These are phyloP conservation scores for chimpanzee (Pan troglodytes) DNA, from an alignment of 2,113 vertebrate genomes.

Conservation along the genomic window DNA sequence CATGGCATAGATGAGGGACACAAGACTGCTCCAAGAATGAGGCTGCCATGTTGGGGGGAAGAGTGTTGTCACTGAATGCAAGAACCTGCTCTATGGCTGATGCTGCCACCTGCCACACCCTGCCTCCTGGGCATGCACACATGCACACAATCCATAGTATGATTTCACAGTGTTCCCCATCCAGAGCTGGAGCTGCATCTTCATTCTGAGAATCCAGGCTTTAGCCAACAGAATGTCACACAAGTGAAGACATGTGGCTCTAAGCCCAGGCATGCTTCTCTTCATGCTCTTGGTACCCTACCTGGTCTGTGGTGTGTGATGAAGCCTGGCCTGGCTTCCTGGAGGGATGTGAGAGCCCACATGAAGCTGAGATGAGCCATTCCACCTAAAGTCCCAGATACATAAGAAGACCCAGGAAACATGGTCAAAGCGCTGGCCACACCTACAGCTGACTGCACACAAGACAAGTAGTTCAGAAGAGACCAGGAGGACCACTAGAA, in stretches of 20 bases:
- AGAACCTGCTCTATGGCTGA: too few species aligned
- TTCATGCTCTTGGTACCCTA: neutral
- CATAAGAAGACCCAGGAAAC: neutral
- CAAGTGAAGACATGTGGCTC: too few species aligned
- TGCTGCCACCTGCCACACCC: fast-evolving
- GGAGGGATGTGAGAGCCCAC: neutral
- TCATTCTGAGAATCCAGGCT: neutral
- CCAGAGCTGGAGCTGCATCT: too few species aligned
- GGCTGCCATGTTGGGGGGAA: neutral
- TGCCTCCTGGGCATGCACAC: too few species aligned
- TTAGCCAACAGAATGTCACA: neutral
- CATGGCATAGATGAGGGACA: neutral
- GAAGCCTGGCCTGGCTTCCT: neutral
- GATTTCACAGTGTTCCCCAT: too few species aligned
- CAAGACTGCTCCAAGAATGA: fast-evolving
- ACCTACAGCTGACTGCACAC: neutral
- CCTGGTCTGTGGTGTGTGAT: neutral
- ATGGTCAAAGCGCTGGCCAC: neutral
- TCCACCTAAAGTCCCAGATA: too few species aligned
- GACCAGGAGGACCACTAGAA: neutral
- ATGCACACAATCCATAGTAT: too few species aligned
- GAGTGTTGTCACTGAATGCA: fast-evolving
- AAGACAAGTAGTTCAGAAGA: neutral
- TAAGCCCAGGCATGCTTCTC: neutral
- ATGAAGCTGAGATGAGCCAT: too few species aligned